A percentile compares a stretch with the other conserved stretches of the same genome.
Conservation (phyloP, 2,888 invertebrate species). For the Platynereis dumerilii region DNA sequence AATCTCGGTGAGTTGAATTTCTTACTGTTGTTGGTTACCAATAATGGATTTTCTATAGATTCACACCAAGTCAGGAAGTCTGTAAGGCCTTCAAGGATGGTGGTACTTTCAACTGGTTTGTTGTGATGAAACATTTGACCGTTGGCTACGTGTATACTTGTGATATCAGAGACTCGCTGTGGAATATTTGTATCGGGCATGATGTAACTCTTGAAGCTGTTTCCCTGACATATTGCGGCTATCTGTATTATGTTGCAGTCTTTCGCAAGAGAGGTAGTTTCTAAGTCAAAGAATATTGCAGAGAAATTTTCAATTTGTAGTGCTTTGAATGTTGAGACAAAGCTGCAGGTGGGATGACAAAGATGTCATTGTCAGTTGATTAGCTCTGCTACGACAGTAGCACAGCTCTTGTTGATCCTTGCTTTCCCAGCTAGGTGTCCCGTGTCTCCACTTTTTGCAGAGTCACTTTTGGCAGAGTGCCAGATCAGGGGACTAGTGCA, state of each 20-base stretch:
- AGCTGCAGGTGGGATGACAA: neutral
- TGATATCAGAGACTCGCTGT: neutral
- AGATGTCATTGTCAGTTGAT: too few relatives aligned
- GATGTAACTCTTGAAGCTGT: neutral
- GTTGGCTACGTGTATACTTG: neutral
- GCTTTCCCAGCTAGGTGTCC: too few relatives aligned
- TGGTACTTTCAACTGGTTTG: neutral
- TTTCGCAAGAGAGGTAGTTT: neutral
- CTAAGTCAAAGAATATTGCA: neutral
- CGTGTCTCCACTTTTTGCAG: too few relatives aligned
- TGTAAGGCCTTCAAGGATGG: neutral
- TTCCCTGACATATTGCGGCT: neutral
- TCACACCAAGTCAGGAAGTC: neutral
- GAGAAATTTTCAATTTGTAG: neutral
- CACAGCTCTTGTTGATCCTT: too few relatives aligned
- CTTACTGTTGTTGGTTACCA: neutral
- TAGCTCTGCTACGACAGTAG: too few relatives aligned
- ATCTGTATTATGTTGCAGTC: neutral
- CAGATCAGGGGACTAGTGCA: too few relatives aligned
- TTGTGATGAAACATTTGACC: neutral
- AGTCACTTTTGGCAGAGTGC: too few relatives aligned
- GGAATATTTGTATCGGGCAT: neutral
- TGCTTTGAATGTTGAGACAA: neutral
- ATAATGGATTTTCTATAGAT: neutral
- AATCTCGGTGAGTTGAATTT: neutral